Evolutionary conservation across 2,113 vertebrate genomes (phyloP), one percentile per base, ranked within the genome.

Genomic region (Hydrochoerus hydrochaeris): DNA sequence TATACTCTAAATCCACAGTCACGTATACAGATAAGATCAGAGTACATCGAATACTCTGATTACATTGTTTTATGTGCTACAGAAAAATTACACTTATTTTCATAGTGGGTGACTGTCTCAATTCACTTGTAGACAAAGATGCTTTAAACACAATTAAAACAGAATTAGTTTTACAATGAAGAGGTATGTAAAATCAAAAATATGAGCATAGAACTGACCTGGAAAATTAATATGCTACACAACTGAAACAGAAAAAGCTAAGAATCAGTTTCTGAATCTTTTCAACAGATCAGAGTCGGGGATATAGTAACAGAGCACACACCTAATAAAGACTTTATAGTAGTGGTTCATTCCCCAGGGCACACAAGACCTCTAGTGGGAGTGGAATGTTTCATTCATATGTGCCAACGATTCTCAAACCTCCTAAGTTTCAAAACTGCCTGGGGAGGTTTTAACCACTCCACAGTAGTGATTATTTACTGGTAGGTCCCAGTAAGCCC

Each of bases 81-180:
- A 93, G 49, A 78, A 95, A 95, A 78, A 85, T 32, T 41, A 1
- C 2, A 67, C 67, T 38, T 12, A 60, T 73, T 86, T 95, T 95
- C 49, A 52, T 44, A 85, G 26, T 32, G 24, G 7, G 32, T 20
- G 7, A 88, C 28, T 85, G 30, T 78, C 46, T 75, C 65, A 41
- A 78, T 38, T 77, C 26, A 19, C 35, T 77, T 52, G 58, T 81
- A 20, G 32, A 19, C 65, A 20, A 92, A 78, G 67, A 52, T 35
- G 67, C 26, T 41, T 93, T 78, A 35, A 85, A 93, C 52, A 71
- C 26, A 77, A n/a, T n/a, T n/a, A n/a, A n/a, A n/a, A n/a, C n/a
- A n/a, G 32, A 84, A 67, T 77, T 67, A 38, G 9, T 5, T 32
- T 88, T 75, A 17, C 24, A 83, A 88, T 62, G 5, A 86, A 81